Evolutionary conservation across 2,888 invertebrate species (phyloP).

Genomic region (Sussaba pulchella): DNA sequence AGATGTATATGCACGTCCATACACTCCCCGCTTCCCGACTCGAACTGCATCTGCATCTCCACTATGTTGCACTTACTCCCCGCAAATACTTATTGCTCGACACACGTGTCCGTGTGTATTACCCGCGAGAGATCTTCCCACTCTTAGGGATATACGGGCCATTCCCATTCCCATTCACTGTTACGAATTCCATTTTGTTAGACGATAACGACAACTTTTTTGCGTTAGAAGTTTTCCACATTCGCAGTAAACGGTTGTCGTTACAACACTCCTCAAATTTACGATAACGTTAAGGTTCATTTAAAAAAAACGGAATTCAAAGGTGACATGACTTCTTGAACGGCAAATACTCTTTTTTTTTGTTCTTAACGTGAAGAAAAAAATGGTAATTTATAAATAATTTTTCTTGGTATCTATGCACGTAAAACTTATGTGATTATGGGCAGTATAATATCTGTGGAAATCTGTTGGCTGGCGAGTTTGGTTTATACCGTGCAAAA

Average conservation of each 20-base stretch:
- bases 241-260: too few species aligned
- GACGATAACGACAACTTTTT: too few species aligned
- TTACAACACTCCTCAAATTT: too few species aligned
- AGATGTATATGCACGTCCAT: not conserved
- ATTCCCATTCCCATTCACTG: not conserved
- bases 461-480: not conserved
- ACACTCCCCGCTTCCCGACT: not conserved
- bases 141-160: not conserved
- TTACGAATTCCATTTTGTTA: too few species aligned
- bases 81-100: conserved; percentile 4
- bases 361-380: too few species aligned
- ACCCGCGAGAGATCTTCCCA: not conserved
- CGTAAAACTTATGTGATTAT: not conserved
- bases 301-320: too few species aligned
- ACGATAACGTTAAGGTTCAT: too few species aligned
- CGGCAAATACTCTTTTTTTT: not conserved
- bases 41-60: conserved; percentile 26
- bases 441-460: not conserved
- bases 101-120: conserved; percentile 24
- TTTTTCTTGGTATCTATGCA: too few species aligned
- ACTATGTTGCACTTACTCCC: conserved; percentile 17
- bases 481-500: conserved; percentile 25
- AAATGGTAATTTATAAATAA: too few species aligned
- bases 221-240: too few species aligned
- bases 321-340: too few species aligned